phyloP scores from a whole-genome alignment of 2,888 invertebrate species.

The Monochamus alternatus region DNA sequence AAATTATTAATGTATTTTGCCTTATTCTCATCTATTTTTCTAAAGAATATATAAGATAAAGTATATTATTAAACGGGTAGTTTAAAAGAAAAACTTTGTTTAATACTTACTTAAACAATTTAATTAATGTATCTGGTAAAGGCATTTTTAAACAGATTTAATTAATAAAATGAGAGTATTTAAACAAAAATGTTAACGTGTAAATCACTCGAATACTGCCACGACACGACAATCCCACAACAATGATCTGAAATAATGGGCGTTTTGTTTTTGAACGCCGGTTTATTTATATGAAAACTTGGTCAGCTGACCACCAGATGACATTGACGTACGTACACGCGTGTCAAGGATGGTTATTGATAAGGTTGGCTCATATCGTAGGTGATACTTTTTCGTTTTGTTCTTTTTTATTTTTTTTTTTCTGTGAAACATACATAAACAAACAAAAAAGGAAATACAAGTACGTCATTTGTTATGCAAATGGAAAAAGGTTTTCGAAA shows the following conservation, averaged over 20 bases:
- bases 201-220: not conserved
- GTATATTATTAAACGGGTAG: not conserved
- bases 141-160: constrained; percentile 14
- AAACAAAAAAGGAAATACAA: no score
- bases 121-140: constrained; percentile 24
- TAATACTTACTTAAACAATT: constrained; percentile 35
- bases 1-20: constrained; percentile 83
- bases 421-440: no score
- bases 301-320: not conserved
- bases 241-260: not conserved
- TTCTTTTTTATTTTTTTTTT: no score
- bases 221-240: not conserved
- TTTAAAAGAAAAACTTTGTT: constrained; percentile 8
- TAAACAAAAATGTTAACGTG: not conserved
- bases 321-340: not conserved
- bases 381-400: no score
- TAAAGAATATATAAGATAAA: constrained; percentile 68
- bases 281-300: not conserved
- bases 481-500: no score
- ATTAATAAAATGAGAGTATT: not conserved
- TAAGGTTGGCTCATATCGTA: not conserved
- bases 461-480: no score
- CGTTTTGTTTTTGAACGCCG: not conserved
- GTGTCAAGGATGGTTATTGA: not conserved
- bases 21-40: constrained; percentile 86